Evolutionary conservation across 2,113 vertebrate genomes (phyloP).

Genomic region (Seriola dumerili): DNA sequence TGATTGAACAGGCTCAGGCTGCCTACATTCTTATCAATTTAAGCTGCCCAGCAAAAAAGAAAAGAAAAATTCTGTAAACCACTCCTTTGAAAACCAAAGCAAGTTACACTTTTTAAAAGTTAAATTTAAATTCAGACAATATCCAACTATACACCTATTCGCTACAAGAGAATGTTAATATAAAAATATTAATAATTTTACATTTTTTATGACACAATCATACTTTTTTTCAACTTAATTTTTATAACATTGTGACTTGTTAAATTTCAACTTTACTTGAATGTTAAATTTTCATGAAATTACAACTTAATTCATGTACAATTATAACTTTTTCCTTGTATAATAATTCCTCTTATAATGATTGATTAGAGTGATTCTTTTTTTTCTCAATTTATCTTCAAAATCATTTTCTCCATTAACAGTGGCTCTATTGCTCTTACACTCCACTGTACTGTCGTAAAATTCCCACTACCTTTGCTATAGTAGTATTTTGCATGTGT

Average conservation of each 20-base stretch:
- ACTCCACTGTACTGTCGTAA: background rate
- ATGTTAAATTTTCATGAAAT: background rate
- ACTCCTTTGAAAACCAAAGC: too few species aligned
- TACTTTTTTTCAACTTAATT: background rate
- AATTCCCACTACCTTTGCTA: background rate
- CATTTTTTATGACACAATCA: too few species aligned
- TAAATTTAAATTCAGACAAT: too few species aligned
- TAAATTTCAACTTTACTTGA: background rate
- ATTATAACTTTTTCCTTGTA: background rate
- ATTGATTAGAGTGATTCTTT: background rate
- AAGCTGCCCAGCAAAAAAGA: too few species aligned
- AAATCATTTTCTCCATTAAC: background rate
- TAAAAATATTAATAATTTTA: background rate
- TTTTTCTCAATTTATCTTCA: background rate
- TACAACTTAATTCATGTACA: background rate
- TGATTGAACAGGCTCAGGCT: too few species aligned
- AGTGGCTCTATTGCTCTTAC: background rate
- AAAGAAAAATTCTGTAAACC: too few species aligned
- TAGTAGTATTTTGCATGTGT: conserved; percentile 28
- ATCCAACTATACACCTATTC: too few species aligned
- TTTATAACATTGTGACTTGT: background rate
- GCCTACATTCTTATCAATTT: too few species aligned
- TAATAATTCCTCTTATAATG: background rate
- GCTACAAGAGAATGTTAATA: background rate
- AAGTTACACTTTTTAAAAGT: too few species aligned